A percentile compares a stretch with the other conserved stretches of the same genome.
phyloP scores from a whole-genome alignment of 1,140 invertebrate species.

The Drosophila equinoxialis region DNA sequence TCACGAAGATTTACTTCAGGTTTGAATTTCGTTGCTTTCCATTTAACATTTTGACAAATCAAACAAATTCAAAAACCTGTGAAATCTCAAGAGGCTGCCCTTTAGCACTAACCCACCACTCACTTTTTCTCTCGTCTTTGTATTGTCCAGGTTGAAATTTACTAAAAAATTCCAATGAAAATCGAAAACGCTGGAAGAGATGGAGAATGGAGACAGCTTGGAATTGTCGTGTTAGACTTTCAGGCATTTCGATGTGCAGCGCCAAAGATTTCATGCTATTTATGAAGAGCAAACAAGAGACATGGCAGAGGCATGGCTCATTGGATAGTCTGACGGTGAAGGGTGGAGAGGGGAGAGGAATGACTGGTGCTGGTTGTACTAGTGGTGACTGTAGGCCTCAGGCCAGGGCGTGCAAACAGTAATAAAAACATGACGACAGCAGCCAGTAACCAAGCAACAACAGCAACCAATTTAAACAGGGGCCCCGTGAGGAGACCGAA shows the following conservation, averaged over 20 bases:
- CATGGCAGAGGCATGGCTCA: conserved; percentile 8
- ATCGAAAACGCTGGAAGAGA: conserved; percentile 62
- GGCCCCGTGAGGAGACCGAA: conserved; percentile 39
- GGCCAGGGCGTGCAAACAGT: conserved; percentile 73
- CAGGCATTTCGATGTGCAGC: conserved; percentile 76
- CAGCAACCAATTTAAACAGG: conserved; percentile 51
- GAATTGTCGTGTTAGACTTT: conserved; percentile 77
- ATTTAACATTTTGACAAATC: conserved; percentile 54
- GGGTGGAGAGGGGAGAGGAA: background rate
- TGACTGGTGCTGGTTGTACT: background rate
- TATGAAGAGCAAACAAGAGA: conserved; percentile 76
- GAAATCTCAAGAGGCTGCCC: conserved; percentile 38
- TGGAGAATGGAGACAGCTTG: conserved; percentile 56
- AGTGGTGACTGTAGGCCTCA: conserved; percentile 37
- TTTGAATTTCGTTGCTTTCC: conserved; percentile 22
- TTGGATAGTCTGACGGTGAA: background rate
- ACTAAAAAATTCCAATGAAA: conserved; percentile 76
- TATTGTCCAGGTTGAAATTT: conserved; percentile 6
- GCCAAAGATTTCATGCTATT: conserved; percentile 78
- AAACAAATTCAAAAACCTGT: conserved; percentile 58
- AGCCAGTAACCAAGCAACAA: conserved; percentile 34
- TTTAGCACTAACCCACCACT: background rate
- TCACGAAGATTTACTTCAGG: background rate
- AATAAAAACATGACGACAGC: conserved; percentile 78
- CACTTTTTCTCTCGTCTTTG: background rate